These are phyloP conservation scores for Galerucella calmariensis DNA, from an alignment of 2,888 invertebrate species.

Conservation along the genomic window DNA sequence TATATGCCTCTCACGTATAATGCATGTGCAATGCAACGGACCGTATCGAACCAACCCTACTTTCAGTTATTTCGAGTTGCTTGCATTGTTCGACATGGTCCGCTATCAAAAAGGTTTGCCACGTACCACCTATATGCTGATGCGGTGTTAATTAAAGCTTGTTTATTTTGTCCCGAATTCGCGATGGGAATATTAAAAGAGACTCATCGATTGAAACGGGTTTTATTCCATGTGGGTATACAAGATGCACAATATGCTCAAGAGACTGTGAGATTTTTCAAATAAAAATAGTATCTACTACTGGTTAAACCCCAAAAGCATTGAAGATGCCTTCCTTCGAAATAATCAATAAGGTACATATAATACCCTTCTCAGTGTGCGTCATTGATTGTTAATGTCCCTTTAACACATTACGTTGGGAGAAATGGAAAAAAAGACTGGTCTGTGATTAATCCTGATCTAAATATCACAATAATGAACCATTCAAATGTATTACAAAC, in stretches of 20 bases:
- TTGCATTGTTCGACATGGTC: conserved; percentile 31
- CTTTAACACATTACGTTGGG: too few relatives aligned
- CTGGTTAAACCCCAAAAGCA: too few relatives aligned
- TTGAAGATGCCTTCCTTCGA: too few relatives aligned
- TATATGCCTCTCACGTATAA: conserved; percentile 42
- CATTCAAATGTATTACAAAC: too few relatives aligned
- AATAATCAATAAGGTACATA: too few relatives aligned
- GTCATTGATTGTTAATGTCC: too few relatives aligned
- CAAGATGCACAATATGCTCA: background rate
- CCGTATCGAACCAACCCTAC: conserved; percentile 25
- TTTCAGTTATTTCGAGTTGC: conserved; percentile 17
- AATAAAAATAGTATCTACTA: background rate
- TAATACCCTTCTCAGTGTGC: too few relatives aligned
- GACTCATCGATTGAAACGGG: conserved; percentile 32
- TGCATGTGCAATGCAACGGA: conserved; percentile 40
- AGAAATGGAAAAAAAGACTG: too few relatives aligned
- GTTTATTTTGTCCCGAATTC: conserved; percentile 59
- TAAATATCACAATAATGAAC: too few relatives aligned
- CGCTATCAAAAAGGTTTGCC: conserved; percentile 40
- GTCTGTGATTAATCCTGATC: too few relatives aligned
- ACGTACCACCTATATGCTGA: conserved; percentile 45
- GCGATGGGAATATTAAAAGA: conserved; percentile 54
- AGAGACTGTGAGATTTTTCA: background rate
- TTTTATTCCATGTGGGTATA: conserved; percentile 6
- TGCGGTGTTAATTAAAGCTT: conserved; percentile 62